Evolutionary conservation across 2,888 invertebrate genomes (phyloP).

Genomic region (Holacanthella duospinosa): DNA sequence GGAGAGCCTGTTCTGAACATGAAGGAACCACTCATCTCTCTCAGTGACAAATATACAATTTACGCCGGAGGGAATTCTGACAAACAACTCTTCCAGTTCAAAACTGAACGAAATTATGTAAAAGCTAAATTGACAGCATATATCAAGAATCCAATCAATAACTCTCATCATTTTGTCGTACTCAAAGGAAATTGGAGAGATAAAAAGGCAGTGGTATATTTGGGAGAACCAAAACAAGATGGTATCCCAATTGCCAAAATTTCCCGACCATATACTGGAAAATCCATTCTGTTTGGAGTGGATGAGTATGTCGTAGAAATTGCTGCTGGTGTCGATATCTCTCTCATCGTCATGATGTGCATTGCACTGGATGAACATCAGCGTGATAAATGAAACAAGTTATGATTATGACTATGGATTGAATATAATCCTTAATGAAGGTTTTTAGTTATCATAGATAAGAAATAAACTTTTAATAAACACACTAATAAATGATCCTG

Average conservation of each 20-base stretch:
- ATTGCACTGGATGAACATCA: constrained; percentile 28
- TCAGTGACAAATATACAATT: constrained; percentile 25
- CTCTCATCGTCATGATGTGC: constrained; percentile 26
- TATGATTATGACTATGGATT: too few species aligned
- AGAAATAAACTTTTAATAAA: too few species aligned
- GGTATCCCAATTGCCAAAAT: constrained; percentile 25
- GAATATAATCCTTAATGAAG: too few species aligned
- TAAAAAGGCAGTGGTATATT: constrained; percentile 19
- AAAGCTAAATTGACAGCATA: constrained; percentile 21
- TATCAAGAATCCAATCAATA: constrained; percentile 20
- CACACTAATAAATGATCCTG: too few species aligned
- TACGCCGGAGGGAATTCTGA: constrained; percentile 24
- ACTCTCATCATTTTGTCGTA: constrained; percentile 11
- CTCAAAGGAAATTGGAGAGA: constrained; percentile 26
- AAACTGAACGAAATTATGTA: constrained; percentile 17
- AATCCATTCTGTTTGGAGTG: constrained; percentile 14
- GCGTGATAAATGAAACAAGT: constrained; percentile 6
- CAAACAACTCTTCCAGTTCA: constrained; percentile 22
- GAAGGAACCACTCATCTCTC: constrained; percentile 22
- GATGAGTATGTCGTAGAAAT: constrained; percentile 25
- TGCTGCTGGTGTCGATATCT: constrained; percentile 26
- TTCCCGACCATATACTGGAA: constrained; percentile 16
- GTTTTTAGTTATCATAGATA: too few species aligned
- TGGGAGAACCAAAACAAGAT: constrained; percentile 29
- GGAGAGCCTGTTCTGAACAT: constrained; percentile 23